Evolutionary conservation across 1,140 invertebrate genomes (phyloP), one percentile per base, ranked within the genome.

Genomic region (Chironomus striatipennis): DNA sequence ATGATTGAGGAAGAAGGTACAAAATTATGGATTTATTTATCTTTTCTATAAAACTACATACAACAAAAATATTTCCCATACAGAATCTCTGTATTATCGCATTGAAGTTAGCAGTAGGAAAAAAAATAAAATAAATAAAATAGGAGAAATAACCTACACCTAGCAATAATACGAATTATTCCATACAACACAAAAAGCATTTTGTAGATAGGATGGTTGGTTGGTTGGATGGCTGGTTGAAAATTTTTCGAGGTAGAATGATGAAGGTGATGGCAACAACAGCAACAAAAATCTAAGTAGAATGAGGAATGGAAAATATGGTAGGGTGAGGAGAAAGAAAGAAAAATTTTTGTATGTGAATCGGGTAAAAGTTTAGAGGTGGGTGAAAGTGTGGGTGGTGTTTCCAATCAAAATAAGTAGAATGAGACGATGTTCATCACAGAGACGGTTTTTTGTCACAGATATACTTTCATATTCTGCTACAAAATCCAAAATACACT

Each of bases 91-190:
- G n/a, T 21, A 9, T 4, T 70, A 21, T 18, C 17, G 18, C 20
- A 21, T 70, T 70, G 65, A 70, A 70, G 20, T 70, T n/a, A 10
- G 65, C 65, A 8, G n/a, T 8, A 18, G 18, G 6, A 21, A 6
- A 10, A 70, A n/a, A 70, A 70, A 57, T n/a, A 57, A 15, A 12
- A 34, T 34, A 34, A 2, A 34, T 34, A 34, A 34, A 2, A 34
- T 34, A 34, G 24, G 24, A 34, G 2, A 7, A 57, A 57, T 70
- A 70, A 21, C 65, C 65, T 70, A 70, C 65, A 70, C 65, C 20
- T 70, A 70, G 65, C 65, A 70, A 70, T 70, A 70, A 57, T 70
- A 70, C 17, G 65, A 70, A 70, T 20, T 18, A 70, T 70, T 70
- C 10, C 20, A 18, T 18, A 5, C 12, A 57, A 70, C 7, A 57